Base-by-base conservation (phyloP, 2,888 invertebrate species). In the Archips xylosteana region DNA sequence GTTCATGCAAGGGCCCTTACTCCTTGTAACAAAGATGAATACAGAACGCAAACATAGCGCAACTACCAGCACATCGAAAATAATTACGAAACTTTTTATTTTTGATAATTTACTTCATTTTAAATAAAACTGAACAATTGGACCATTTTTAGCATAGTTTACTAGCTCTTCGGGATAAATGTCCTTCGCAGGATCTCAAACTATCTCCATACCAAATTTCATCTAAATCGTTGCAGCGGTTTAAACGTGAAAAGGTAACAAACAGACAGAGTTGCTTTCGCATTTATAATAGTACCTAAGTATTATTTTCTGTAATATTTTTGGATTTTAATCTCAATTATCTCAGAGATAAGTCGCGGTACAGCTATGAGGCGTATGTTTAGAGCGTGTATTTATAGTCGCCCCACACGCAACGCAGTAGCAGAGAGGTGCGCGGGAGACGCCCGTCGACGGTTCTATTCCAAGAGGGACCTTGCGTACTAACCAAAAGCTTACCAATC, bases 361-460 rank as follows among this genome's bases (percentile, higher is more conserved):
- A 84, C 87, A 87, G 83, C 86, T 87, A 84, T 84, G 83, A 82
- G 83, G 83, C 85, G 86, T 85, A 87, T 85, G 86, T 85, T 87
- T 74, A 70, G 73, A 84, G 81, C 78, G 80, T 79, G 83, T 94
- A 93, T 93, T 93, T 90, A 91, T 94, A 94, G 88, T 82, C 82
- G 87, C 92, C 93, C 92, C 94, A 93, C 94, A 88, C 92, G 91
- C 92, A 83, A 88, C 92, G 91, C 92, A 83, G 92, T 79, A 85
- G 82, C 80, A 77, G 78, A 82, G 88, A 85, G 88, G 86, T 89
- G 91, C 89, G 91, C 92, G 92, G 91, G 93, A 91, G 92, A 84
- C 82, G 89, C 81, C 83, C 85, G 80, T 79, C 81, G 83, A 81
- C 81, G 85, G 85, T 86, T 91, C 92, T 92, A 91, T 92, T 92